Base-by-base conservation (phyloP, 1,140 invertebrate genomes). In the Megalopta genalis region DNA sequence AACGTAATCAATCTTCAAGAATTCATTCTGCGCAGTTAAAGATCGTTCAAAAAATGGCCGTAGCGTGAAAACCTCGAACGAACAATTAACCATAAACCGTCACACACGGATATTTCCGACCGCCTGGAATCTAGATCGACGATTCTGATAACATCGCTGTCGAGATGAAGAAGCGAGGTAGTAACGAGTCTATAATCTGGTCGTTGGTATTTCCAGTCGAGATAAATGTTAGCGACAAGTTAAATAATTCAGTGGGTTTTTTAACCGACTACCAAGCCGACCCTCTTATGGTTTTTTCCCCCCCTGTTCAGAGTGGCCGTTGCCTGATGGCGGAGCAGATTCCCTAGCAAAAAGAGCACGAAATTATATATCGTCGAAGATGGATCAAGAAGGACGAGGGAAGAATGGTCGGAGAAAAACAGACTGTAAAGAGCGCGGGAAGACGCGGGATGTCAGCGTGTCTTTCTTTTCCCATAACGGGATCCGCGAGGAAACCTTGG, bases 381-480 rank as follows among this genome's bases (percentile, higher is more conserved):
- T 68, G 46, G 25, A 49, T 64, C 65, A 70, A 71, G 68, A 71
- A 25, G 18, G 37, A 37, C 27, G 69, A 66, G 25, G 18, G 54
- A 74, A 80, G 37, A 73, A 76, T 63, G 70, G 42, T 52, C 21
- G n/a, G 46, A 84, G 70, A 85, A 85, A 85, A 85, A 85, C 60
- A 65, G 46, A 77, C 18, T 32, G 79, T 16, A 59, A 57, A 12
- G 37, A 62, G 69, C 60, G 74, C 59, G 83, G 70, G 83, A 81
- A 85, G 84, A 81, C 42, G 52, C 23, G 70, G 49, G 49, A 9
- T 59, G 80, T 76, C 84, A 82, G 67, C 67, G 57, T 49, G 70
- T 79, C 71, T 76, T 85, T 80, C 83, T 85, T 85, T 82, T 85
- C 75, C n/a, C 80, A 73, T 86, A 85, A 86, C 67, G 83, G 83